phyloP scores from a whole-genome alignment of 2,113 vertebrate genomes.

The Poeciliopsis turrubarensis region DNA sequence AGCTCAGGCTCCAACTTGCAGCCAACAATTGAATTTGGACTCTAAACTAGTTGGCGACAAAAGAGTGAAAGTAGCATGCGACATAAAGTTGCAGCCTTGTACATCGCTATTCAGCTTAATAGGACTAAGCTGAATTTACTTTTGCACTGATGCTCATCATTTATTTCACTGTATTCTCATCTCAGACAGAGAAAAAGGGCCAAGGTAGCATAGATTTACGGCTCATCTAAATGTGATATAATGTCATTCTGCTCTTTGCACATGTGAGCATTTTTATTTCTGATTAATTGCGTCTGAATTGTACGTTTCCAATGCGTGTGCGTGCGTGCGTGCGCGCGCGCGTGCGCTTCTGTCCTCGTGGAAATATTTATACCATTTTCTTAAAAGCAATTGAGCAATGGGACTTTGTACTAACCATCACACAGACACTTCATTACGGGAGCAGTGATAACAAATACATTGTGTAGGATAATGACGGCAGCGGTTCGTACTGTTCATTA shows the following conservation, averaged over 20 bases:
- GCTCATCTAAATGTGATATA: constrained; percentile 45
- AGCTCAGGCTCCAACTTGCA: constrained; percentile 58
- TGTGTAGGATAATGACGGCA: constrained; percentile 77
- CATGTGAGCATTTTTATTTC: constrained; percentile 49
- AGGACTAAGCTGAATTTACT: constrained; percentile 2
- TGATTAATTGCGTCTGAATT: constrained; percentile 67
- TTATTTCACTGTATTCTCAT: constrained; percentile 8
- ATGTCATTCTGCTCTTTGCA: constrained; percentile 29
- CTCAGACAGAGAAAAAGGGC: constrained; percentile 23
- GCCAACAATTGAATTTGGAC: constrained; percentile 24
- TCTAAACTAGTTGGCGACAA: constrained; percentile 13
- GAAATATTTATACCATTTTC: constrained; percentile 74
- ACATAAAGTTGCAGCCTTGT: background rate
- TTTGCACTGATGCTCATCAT: constrained; percentile 22
- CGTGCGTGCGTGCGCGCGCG: constrained; percentile 9
- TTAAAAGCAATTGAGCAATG: constrained; percentile 77
- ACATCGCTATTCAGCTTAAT: background rate
- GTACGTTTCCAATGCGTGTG: constrained; percentile 29
- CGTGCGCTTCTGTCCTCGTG: constrained; percentile 45
- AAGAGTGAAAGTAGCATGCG: background rate
- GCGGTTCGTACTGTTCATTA: constrained; percentile 77
- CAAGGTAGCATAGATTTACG: constrained; percentile 31
- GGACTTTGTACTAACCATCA: constrained; percentile 75
- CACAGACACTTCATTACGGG: constrained; percentile 78
- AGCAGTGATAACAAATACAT: constrained; percentile 75